These are phyloP conservation scores for Etheostoma nigrum DNA, from an alignment of 2,797 vertebrate species.

Conservation along the genomic window DNA sequence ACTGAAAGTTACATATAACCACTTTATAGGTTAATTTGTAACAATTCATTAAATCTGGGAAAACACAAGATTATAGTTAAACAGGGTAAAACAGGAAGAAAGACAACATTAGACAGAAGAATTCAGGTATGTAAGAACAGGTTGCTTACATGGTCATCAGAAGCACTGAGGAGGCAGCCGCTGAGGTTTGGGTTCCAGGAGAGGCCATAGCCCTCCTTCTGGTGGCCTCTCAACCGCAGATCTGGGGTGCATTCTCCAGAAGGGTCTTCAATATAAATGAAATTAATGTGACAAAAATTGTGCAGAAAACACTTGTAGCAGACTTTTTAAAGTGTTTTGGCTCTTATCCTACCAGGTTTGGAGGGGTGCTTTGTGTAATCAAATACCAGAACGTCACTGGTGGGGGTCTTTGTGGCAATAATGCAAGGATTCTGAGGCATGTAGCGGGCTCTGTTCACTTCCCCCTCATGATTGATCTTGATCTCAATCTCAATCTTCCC, in stretches of 20 bases:
- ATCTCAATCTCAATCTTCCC: slow-evolving; percentile 99
- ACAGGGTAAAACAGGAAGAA: neutral
- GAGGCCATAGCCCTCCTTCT: slow-evolving; percentile 97
- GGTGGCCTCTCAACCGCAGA: slow-evolving; percentile 94
- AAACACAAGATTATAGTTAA: neutral
- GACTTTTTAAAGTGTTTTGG: neutral
- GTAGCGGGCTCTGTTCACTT: slow-evolving; percentile 97
- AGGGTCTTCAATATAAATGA: slow-evolving; percentile 85
- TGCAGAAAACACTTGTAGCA: neutral
- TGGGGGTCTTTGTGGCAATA: slow-evolving; percentile 98
- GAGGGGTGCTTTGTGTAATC: slow-evolving; percentile 99
- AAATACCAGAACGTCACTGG: slow-evolving; percentile 97
- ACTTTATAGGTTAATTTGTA: neutral
- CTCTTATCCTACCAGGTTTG: slow-evolving; percentile 89
- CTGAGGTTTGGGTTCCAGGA: slow-evolving; percentile 99
- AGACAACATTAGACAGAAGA: neutral
- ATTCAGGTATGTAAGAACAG: neutral
- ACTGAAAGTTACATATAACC: too few species aligned
- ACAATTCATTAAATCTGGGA: neutral
- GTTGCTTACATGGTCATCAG: slow-evolving; percentile 94
- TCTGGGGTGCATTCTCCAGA: slow-evolving; percentile 98
- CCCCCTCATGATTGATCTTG: slow-evolving; percentile 98
- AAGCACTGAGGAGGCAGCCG: slow-evolving; percentile 96
- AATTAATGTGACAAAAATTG: neutral
- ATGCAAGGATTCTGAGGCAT: slow-evolving; percentile 99